A percentile compares a stretch with the other conserved stretches of the same genome.
phyloP scores from a whole-genome alignment of 2,113 vertebrate genomes.

The Sander vitreus region DNA sequence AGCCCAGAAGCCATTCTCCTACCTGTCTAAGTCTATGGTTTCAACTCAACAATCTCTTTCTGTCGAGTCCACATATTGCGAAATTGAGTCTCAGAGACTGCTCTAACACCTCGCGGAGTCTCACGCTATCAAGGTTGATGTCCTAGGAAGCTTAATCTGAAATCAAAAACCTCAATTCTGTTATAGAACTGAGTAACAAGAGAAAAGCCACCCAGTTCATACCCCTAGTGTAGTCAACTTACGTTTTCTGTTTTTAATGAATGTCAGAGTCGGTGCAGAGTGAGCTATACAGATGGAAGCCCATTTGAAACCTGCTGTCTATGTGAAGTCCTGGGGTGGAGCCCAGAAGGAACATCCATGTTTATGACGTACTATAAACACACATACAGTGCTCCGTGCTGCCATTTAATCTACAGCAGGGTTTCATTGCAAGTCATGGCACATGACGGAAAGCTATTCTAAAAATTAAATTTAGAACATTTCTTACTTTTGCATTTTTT shows the following conservation, averaged over 20 bases:
- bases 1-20: constrained; percentile 29
- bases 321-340: constrained; percentile 75
- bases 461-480: neutral
- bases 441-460: constrained; percentile 2
- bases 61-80: constrained; percentile 1
- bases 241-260: constrained; percentile 64
- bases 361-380: constrained; percentile 76
- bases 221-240: constrained; percentile 23
- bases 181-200: constrained; percentile 28
- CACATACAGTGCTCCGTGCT: constrained; percentile 61
- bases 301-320: constrained; percentile 79
- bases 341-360: constrained; percentile 73
- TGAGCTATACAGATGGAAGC: constrained; percentile 73
- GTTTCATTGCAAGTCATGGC: constrained; percentile 28
- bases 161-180: constrained; percentile 16
- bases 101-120: neutral
- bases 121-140: constrained; percentile 9
- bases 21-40: constrained; percentile 19
- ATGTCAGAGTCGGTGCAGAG: constrained; percentile 62
- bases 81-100: constrained; percentile 17
- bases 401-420: constrained; percentile 45
- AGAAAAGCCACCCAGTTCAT: constrained; percentile 32
- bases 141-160: constrained; percentile 15
- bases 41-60: constrained; percentile 1
- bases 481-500: constrained; percentile 1